Base-by-base conservation (phyloP, 2,113 vertebrate species). In the Axis porcinus region DNA sequence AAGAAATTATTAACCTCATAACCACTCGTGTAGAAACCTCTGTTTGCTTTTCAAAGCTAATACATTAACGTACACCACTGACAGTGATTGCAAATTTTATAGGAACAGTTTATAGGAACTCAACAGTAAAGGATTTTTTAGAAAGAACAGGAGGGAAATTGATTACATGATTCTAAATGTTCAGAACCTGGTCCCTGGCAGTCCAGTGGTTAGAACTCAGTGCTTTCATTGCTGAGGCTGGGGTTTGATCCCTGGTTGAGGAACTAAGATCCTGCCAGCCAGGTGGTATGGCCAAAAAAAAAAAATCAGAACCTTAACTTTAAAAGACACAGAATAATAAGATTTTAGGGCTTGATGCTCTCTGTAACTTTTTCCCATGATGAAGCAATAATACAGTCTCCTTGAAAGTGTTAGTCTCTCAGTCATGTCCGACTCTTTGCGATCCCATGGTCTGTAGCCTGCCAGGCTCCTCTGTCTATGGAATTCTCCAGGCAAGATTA, bases 151-250 rank as follows among this genome's bases (percentile, higher is more conserved):
- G 84, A 78, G 60, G 16, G 23, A 82, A 92, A 70, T 57, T 92
- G 33, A 74, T 89, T 87, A n/a, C 16, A 57, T 89, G 62, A 95
- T 97, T 92, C 76, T 78, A 85, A 96, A 79, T 96, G 67, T 96
- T 78, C 55, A 78, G 60, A 89, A 70, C 8, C 64, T 74, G 36
- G 67, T 74, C 36, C 21, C 36, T 74, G 67, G 67, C 10, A 40
- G 67, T 74, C 40, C 36, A 40, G 67, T 74, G 19, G 11, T 40
- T 74, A 23, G 67, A 40, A 74, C 36, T 74, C 67, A 74, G 36
- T 40, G 36, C 67, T 74, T 74, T 74, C 67, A 74, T 13, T 74
- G 36, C 11, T 25, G 36, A 74, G 67, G 21, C 67, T 40, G 67
- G 21, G 36, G 11, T 40, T 74, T 74, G 67, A 40, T 40, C 67